These are phyloP conservation scores for Notarius lentiginosus DNA, from an alignment of 2,113 vertebrate genomes.

Conservation along the genomic window DNA sequence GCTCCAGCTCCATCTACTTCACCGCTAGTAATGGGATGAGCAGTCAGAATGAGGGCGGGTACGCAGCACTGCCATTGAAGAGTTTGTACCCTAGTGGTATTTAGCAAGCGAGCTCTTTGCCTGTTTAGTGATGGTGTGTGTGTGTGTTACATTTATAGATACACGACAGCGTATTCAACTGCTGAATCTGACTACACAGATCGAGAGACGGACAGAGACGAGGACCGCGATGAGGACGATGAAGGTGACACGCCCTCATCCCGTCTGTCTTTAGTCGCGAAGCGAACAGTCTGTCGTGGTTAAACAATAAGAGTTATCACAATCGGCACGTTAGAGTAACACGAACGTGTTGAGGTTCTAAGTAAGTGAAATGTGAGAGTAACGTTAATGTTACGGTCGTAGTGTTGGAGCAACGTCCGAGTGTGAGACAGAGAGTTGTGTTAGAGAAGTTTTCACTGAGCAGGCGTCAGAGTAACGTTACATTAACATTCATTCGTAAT, in stretches of 20 bases:
- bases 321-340: background rate
- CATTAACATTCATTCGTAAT: background rate
- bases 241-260: slow-evolving; percentile 51
- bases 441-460: no score
- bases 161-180: slow-evolving; percentile 81
- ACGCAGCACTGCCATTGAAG: background rate
- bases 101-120: no score
- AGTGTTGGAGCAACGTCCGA: background rate
- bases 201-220: slow-evolving; percentile 79
- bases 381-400: background rate
- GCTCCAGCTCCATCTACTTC: slow-evolving; percentile 94
- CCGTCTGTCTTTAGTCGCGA: background rate
- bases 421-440: no score
- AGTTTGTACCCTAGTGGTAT: background rate
- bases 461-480: background rate
- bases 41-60: slow-evolving; percentile 88
- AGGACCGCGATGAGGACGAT: slow-evolving; percentile 59
- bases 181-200: slow-evolving; percentile 89
- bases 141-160: slow-evolving; percentile 67
- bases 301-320: background rate
- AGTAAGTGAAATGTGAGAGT: background rate
- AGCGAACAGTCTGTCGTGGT: background rate
- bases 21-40: slow-evolving; percentile 77
- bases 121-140: background rate
- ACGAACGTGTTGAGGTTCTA: no score